Evolutionary conservation across 23 tunicate genomes (phyloP), one percentile per base, ranked within the genome.

Genomic region (Ciona savignyi): DNA sequence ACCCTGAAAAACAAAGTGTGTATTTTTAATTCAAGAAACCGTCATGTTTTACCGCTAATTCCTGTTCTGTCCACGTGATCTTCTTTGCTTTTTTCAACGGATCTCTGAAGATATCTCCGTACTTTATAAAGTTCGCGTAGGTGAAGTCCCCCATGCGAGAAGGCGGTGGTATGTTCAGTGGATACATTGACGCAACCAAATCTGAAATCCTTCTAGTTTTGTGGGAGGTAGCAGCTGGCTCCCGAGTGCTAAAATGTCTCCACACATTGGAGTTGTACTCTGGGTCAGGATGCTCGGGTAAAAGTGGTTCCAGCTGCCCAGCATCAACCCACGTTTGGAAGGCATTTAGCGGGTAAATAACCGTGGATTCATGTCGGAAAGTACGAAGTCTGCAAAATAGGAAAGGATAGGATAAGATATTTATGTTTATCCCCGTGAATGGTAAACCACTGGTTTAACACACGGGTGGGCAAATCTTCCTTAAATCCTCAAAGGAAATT

Each of bases 261-360:
- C 96, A 88, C 49, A 88, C 84, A 67, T 88, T 88, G 72, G 96
- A 74, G 73, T 88, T 88, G 83, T 88, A 88, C 15, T 77, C 72
- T 27, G 96, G 96, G 72, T 88, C 87, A 3, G 96, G 84, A 2
- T 23, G 33, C 15, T 66, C 71, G 9, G 77, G 73, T 27, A 71
- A 62, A 27, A 88, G 70, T 23, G 96, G 96, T 27, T 88, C 96
- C 25, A 88, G 70, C 0, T 61, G 67, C 11, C 96, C 87, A 3
- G 83, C 96, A 56, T 88, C 96, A 9, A 82, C 75, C 96, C 96
- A 88, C 20, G 96, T 88, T 73, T 88, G 83, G 34, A 65, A 88
- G 20, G 96, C 72, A 30, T 63, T 62, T 23, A 88, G 80, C 33
- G 96, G 96, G 29, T 88, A 88, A 33, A 88, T 88, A 25, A 88